A percentile compares a stretch with the other conserved stretches of the same genome.
Evolutionary conservation across 1,140 invertebrate species (phyloP).

Genomic region (Lordiphosa clarofinis): DNA sequence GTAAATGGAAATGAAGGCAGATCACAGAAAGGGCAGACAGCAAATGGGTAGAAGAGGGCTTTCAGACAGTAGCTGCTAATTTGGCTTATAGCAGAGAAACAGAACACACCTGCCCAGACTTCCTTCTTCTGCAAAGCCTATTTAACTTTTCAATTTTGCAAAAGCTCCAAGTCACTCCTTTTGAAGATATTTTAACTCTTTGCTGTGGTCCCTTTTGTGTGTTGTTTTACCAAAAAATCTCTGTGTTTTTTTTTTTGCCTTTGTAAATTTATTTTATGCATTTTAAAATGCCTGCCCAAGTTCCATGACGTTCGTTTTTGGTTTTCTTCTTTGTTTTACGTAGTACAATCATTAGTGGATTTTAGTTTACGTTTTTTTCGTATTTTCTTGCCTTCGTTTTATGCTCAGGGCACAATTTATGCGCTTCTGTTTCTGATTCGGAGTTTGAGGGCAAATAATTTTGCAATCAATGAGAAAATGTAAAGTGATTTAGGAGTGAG

Average conservation of each 20-base stretch:
- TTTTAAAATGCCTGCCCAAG: conserved; percentile 35
- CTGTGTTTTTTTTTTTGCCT: too few species aligned
- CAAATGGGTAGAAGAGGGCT: conserved; percentile 9
- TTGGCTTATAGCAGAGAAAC: conserved; percentile 35
- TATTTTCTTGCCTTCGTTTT: too few species aligned
- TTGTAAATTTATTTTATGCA: conserved; percentile 54
- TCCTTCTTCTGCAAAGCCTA: too few species aligned
- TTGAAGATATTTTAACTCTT: conserved; percentile 2
- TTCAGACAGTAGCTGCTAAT: conserved; percentile 62
- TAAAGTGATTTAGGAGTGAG: too few species aligned
- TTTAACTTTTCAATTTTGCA: conserved; percentile 23
- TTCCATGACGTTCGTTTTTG: conserved; percentile 33
- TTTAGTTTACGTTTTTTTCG: conserved; percentile 37
- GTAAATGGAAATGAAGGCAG: conserved; percentile 30
- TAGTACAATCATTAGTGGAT: conserved; percentile 54
- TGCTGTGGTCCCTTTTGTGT: conserved; percentile 44
- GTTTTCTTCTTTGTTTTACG: conserved; percentile 6
- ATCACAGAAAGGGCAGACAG: conserved; percentile 17
- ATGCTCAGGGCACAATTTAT: conserved; percentile 53
- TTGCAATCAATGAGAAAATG: not conserved
- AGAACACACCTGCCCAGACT: conserved; percentile 37
- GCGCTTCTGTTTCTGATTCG: conserved; percentile 60
- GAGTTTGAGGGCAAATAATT: conserved; percentile 43
- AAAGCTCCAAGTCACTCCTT: conserved; percentile 24
- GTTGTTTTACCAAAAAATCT: conserved; percentile 12